Base-by-base conservation (phyloP, 2,113 vertebrate species). In the Sarotherodon lohbergeri region DNA sequence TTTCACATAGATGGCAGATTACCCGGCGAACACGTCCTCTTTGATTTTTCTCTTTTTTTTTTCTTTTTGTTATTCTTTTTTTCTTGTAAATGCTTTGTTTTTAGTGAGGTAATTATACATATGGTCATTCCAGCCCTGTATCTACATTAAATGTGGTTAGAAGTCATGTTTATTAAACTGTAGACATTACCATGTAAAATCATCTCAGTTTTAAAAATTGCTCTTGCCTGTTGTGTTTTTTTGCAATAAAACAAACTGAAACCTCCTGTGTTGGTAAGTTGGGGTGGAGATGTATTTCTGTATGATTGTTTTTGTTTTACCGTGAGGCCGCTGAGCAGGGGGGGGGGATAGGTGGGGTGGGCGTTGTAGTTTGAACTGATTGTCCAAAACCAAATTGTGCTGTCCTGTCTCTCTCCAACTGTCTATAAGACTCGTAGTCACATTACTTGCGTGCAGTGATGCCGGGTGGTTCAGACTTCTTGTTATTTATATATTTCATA, bases 211-310 rank as follows among this genome's bases (percentile, higher is more conserved):
- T 99, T 98, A 92, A 98, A 96, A 96, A 98, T 98, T 66, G 97
- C 97, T 97, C 97, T 93, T 95, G 97, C 98, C 98, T 97, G 96
- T 99, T 99, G 98, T 99, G 98, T 99, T 99, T 95, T 87, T 99
- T 99, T 66, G 97, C 98, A 99, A 99, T 99, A 99, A 99, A 97
- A 99, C 98, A 97, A 98, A 99, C 98, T 99, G 98, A 99, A 99
- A 99, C 98, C 98, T 99, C 97, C 98, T 99, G 98, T 99, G 98
- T 99, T 97, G 99, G 99, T 99, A 99, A 99, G 99, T 96, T 98
- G 98, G 97, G 98, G 96, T 95, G 96, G 94, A 95, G 84, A 91
- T 95, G 50, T 27, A 57, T 80, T 66, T 91, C 81, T 90, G 84
- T 87, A 82, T 85, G 43, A 80, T 92, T 86, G 19, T 66, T 66